These are phyloP conservation scores for Eptatretus burgeri DNA, from an alignment of 2,113 vertebrate genomes.

Conservation along the genomic window DNA sequence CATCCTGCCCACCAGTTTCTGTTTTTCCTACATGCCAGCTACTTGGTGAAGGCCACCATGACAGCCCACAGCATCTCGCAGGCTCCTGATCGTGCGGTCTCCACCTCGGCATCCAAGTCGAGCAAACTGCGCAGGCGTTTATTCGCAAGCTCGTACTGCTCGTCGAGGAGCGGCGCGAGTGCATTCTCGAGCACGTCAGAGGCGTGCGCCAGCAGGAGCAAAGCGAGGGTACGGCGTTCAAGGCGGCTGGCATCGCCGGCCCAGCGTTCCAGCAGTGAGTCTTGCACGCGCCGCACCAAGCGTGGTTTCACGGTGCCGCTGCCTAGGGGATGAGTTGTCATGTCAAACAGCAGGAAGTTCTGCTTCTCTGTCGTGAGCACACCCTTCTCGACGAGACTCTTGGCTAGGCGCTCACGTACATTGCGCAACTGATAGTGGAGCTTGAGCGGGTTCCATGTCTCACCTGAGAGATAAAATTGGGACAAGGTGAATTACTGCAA, in stretches of 20 bases:
- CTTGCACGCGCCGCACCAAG: conserved; percentile 73
- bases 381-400: conserved; percentile 82
- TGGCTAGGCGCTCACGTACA: conserved; percentile 59
- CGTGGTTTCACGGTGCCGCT: conserved; percentile 80
- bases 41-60: conserved; percentile 77
- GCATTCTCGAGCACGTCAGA: conserved; percentile 81
- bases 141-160: conserved; percentile 81
- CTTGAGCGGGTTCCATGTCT: conserved; percentile 84
- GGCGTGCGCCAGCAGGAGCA: conserved; percentile 65
- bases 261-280: conserved; percentile 68
- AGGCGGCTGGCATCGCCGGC: conserved; percentile 70
- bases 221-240: conserved; percentile 64
- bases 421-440: conserved; percentile 83
- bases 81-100: conserved; percentile 45
- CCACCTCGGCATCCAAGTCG: conserved; percentile 66
- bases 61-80: conserved; percentile 79
- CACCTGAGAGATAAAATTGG: conserved; percentile 21
- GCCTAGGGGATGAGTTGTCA: conserved; percentile 83
- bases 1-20: no score
- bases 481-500: no score
- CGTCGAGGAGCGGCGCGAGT: conserved; percentile 61
- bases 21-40: conserved; percentile 12
- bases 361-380: conserved; percentile 87
- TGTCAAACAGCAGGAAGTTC: conserved; percentile 90
- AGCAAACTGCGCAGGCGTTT: conserved; percentile 68